These are phyloP conservation scores for Bugulina stolonifera DNA, from an alignment of 2,888 invertebrate genomes.

Conservation along the genomic window DNA sequence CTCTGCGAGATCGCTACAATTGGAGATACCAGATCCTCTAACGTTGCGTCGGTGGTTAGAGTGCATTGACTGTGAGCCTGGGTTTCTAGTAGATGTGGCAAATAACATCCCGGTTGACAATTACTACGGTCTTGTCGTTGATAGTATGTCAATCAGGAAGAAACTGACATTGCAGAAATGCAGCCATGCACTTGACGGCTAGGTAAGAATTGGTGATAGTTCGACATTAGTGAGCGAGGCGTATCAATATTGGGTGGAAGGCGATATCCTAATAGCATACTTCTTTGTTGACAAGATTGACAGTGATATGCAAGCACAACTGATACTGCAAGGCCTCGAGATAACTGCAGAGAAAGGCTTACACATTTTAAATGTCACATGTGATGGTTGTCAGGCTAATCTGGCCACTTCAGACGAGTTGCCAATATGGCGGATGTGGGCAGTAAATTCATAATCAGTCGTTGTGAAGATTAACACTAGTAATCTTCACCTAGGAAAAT, in stretches of 20 bases:
- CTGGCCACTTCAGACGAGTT: background rate
- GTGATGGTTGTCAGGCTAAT: background rate
- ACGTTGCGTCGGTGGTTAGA: background rate
- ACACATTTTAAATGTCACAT: background rate
- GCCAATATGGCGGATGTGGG: too few species aligned
- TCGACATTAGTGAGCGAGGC: background rate
- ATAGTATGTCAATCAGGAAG: background rate
- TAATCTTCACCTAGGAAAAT: too few species aligned
- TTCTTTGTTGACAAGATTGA: background rate
- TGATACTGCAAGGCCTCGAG: background rate
- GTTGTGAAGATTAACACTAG: too few species aligned
- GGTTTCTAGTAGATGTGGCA: background rate
- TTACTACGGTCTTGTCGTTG: background rate
- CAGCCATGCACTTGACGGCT: background rate
- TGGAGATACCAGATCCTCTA: background rate
- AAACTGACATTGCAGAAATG: background rate
- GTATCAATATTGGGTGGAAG: background rate
- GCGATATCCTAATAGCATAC: background rate
- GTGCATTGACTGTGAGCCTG: background rate
- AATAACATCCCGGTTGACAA: background rate
- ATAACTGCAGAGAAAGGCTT: background rate
- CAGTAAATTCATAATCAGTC: too few species aligned
- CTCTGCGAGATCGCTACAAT: background rate
- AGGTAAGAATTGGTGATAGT: background rate
- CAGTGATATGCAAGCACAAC: background rate